Evolutionary conservation across 2,113 vertebrate genomes (phyloP).

Genomic region (Uropsilus gracilis): DNA sequence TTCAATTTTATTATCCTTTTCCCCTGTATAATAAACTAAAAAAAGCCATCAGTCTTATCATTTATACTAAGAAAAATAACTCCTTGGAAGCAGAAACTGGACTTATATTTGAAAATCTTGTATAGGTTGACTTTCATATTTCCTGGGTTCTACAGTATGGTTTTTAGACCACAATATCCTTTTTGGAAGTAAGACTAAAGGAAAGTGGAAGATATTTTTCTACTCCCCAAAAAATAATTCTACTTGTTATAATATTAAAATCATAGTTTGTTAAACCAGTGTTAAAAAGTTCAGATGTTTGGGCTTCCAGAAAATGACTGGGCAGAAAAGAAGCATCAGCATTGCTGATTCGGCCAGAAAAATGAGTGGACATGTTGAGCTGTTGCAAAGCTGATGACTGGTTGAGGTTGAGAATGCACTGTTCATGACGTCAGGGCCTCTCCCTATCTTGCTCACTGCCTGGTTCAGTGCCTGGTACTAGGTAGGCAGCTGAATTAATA

Average conservation of each 20-base stretch:
- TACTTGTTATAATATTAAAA: neutral
- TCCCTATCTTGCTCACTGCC: neutral
- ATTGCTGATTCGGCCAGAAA: neutral
- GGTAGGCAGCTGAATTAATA: neutral
- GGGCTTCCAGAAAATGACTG: neutral
- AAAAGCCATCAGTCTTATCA: neutral
- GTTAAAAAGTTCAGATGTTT: neutral
- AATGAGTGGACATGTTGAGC: neutral
- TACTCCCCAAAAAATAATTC: neutral
- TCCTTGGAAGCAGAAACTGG: constrained; percentile 21
- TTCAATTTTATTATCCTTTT: neutral
- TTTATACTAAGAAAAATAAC: neutral
- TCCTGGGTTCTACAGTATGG: neutral
- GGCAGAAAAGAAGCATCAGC: constrained; percentile 21
- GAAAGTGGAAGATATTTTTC: neutral
- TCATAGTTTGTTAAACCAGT: neutral
- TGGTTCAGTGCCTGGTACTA: neutral
- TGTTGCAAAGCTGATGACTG: neutral
- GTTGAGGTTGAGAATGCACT: neutral
- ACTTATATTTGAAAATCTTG: neutral
- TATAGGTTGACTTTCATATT: constrained; percentile 28
- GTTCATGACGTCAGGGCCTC: neutral
- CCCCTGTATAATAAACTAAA: neutral
- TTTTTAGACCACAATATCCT: constrained; percentile 37
- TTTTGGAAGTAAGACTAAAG: neutral